Conservation (phyloP, 2,113 vertebrate genomes). For the Gallinago undulata region DNA sequence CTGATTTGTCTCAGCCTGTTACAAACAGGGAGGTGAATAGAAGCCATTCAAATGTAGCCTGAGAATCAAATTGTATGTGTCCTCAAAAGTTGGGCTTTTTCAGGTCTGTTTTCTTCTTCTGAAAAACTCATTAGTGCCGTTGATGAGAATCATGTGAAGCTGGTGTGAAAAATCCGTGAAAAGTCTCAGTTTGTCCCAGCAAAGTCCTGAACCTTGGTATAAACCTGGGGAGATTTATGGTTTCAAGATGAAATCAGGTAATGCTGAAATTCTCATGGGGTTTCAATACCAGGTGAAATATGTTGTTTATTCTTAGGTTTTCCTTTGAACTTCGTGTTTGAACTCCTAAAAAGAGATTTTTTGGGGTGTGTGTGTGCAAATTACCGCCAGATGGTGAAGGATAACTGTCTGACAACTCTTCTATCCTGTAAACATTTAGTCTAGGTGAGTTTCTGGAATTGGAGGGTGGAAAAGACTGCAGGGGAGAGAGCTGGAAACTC, state of each 20-base stretch:
- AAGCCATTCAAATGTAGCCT: background rate
- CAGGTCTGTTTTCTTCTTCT: background rate
- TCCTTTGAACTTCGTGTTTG: conserved; percentile 56
- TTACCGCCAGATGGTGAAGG: conserved; percentile 30
- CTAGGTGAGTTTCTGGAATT: conserved; percentile 42
- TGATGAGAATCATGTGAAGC: background rate
- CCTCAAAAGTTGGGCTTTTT: background rate
- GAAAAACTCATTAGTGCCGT: conserved; percentile 23
- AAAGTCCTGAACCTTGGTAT: background rate
- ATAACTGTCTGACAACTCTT: conserved; percentile 40
- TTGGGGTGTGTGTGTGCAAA: background rate
- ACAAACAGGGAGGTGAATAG: background rate
- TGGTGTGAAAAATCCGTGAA: conserved; percentile 7
- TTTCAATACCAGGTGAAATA: conserved; percentile 45
- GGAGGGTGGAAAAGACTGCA: conserved; percentile 8
- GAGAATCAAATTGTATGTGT: background rate
- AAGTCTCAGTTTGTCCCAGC: background rate
- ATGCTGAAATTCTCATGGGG: background rate
- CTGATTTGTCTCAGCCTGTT: background rate
- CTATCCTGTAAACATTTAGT: conserved; percentile 38
- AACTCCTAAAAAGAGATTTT: conserved; percentile 34
- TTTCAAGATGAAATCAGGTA: conserved; percentile 51
- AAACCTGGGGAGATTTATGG: conserved; percentile 38
- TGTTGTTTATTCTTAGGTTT: conserved; percentile 46
- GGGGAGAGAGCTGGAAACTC: background rate